Evolutionary conservation across 2,113 vertebrate species (phyloP), one percentile per base, ranked within the genome.

Genomic region (Sylvia atricapilla): DNA sequence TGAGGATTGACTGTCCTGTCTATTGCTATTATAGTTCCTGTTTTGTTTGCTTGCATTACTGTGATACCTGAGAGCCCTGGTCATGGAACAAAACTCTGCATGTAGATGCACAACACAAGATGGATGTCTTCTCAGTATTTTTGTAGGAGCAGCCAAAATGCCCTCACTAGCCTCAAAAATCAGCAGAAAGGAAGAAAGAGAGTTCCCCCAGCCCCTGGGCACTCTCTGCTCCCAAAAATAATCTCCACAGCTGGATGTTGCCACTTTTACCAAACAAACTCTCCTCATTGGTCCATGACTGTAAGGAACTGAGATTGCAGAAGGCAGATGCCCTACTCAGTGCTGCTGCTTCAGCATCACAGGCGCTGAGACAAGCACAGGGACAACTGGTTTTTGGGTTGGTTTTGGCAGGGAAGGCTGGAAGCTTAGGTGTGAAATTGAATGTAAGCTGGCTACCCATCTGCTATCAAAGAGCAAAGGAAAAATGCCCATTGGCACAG

Each of bases 1-100:
- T 35, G 52, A 90, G 88, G 92, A 95, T 90, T 92, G 94, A 94
- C 76, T 96, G 92, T 96, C 83, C 76, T 86, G 76, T 39, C 84
- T 93, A 70, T 67, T 96, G 83, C 64, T 93, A 50, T 96, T 90
- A 72, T 35, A 86, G 89, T 74, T 92, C 90, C 64, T 77, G 59
- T 63, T 94, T 92, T 94, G 89, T 95, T 93, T 93, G 56, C 85
- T 60, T 75, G 55, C 80, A 90, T 94, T 86, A 25, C 86, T 84
- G 76, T 69, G 69, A 76, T 78, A 90, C 72, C 88, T 84, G 43
- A 88, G 86, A 94, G 76, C 68, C 63, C 59, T 63, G 58, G 15
- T 86, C 73, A 81, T 47, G 43, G 55, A 78, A 94, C 59, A 92
- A 67, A 94, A 46, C 30, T 62, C 70, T 43, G 22, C 6, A 8